phyloP scores from a whole-genome alignment of 2,888 invertebrate species.

The Patella depressa region DNA sequence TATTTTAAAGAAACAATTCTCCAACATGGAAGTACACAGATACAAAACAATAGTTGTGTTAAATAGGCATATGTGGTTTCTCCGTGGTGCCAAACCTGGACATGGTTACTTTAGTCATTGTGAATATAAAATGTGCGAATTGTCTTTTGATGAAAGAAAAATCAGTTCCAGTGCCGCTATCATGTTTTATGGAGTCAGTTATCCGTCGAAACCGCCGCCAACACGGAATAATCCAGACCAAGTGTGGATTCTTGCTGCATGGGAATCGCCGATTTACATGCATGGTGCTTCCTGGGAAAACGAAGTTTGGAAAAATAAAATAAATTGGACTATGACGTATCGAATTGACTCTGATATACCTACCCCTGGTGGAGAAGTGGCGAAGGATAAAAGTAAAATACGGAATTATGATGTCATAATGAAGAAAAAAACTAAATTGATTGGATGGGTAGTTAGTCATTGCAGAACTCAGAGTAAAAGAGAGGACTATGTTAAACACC shows the following conservation, averaged over 20 bases:
- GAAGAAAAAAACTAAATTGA: slow-evolving; percentile 32
- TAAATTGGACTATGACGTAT: slow-evolving; percentile 30
- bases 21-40: background rate
- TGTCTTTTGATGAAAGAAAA: background rate
- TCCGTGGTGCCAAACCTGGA: background rate
- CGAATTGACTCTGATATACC: slow-evolving; percentile 20
- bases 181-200: background rate
- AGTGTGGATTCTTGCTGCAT: slow-evolving; percentile 12
- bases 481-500: slow-evolving; percentile 35
- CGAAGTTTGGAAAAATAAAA: slow-evolving; percentile 2
- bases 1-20: too few species aligned
- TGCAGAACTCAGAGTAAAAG: slow-evolving; percentile 38
- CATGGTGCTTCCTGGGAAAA: background rate
- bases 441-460: slow-evolving; percentile 49
- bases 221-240: background rate
- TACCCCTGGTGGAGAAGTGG: slow-evolving; percentile 12
- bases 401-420: slow-evolving; percentile 23
- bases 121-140: background rate
- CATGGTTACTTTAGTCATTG: background rate
- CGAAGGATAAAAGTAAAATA: background rate
- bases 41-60: background rate
- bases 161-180: background rate
- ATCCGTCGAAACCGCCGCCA: background rate
- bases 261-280: slow-evolving; percentile 10
- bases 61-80: background rate